Base-by-base conservation (phyloP, 2,888 invertebrate species). In the Biston betularia region DNA sequence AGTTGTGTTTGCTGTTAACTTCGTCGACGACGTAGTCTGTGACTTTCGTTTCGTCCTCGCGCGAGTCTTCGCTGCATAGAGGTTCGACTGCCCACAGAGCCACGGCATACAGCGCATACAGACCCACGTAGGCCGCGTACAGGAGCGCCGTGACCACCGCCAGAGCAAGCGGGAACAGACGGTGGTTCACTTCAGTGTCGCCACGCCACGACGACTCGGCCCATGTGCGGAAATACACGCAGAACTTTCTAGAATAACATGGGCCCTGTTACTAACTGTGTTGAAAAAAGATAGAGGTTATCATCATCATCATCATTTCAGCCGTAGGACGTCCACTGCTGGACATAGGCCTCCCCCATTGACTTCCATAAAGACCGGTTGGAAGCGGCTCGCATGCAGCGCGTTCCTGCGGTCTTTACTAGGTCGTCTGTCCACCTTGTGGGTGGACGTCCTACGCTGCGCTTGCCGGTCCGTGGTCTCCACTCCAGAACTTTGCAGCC, bases 61-160 rank as follows among this genome's bases (percentile, higher is more conserved):
- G 65, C 38, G 68, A 71, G 12, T 78, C 80, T 4, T 75, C 78
- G 0, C 69, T 10, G 68, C 83, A 79, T 1, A 90, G 79, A 10
- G 93, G 92, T 74, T 89, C 89, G 0, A 89, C 74, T 53, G 89
- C 73, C 93, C 93, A 93, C 61, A 86, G 72, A 0, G 85, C 79
- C 0, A 82, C 63, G 7, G 83, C 77, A 79, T 89, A 77, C 11
- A 78, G 33, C 0, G 77, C 77, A 76, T 77, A 84, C 45, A 89
- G 77, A 0, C 63, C 72, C 72, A 75, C 83, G 85, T 89, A 89
- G 8, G 82, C 38, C 0, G 74, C 59, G 88, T 92, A 91, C 50
- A 89, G 76, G 12, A 80, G 14, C 0, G 75, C 87, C 1, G 89
- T 87, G 6, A 77, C 8, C 1, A 64, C 42, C 1, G 84, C 90